A percentile compares a stretch with the other conserved stretches of the same genome.
These are phyloP conservation scores for Pardosa pseudoannulata DNA, from an alignment of 2,888 invertebrate genomes.

Conservation along the genomic window DNA sequence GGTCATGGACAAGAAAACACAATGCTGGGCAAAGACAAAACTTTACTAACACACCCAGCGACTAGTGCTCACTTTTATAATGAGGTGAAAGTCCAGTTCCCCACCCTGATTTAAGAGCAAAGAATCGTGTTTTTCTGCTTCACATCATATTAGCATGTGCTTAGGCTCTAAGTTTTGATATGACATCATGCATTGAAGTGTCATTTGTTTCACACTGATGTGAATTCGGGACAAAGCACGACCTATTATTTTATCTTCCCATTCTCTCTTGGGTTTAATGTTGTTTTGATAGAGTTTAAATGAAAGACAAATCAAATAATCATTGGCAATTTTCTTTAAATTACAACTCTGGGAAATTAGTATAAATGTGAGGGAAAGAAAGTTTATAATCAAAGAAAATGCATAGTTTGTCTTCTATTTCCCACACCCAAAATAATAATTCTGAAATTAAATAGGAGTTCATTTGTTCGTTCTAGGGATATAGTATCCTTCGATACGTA, in stretches of 20 bases:
- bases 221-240: neutral
- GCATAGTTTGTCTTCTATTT: no score
- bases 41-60: neutral
- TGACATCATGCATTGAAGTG: neutral
- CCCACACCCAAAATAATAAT: no score
- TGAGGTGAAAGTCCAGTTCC: slow-evolving; percentile 2
- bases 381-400: no score
- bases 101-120: neutral
- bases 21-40: neutral
- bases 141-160: neutral
- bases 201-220: neutral
- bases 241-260: neutral
- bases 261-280: no score
- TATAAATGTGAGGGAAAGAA: no score
- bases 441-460: no score
- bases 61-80: neutral
- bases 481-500: no score
- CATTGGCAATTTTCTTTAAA: no score
- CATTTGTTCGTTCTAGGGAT: no score
- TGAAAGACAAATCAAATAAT: no score
- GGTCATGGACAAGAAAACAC: slow-evolving; percentile 37
- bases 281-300: no score
- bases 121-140: neutral
- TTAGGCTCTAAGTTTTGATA: neutral
- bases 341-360: no score